Conservation (phyloP, 2,797 vertebrate genomes). For the Oryzias dopingdopingensis region DNA sequence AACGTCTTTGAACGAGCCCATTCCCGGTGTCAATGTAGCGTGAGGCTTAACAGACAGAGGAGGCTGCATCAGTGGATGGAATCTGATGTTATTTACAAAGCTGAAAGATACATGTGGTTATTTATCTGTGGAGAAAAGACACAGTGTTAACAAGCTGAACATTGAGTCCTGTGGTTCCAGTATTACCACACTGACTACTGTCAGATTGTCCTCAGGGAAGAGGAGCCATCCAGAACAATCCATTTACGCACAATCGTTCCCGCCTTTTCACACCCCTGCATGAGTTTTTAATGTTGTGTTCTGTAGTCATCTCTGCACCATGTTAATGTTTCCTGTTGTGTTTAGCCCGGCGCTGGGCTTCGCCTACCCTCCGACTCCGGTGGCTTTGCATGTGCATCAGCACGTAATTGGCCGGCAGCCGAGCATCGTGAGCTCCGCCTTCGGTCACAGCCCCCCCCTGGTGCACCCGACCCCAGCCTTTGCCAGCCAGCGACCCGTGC, state of each 20-base stretch:
- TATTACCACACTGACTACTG: constrained; percentile 68
- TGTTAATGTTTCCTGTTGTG: background rate
- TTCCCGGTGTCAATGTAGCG: too few relatives aligned
- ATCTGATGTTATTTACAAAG: constrained; percentile 35
- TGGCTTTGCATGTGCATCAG: constrained; percentile 95
- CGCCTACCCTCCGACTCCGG: constrained; percentile 92
- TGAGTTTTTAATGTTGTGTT: constrained; percentile 27
- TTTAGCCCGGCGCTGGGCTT: constrained; percentile 89
- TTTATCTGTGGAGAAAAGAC: constrained; percentile 68
- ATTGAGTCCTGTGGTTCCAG: constrained; percentile 59
- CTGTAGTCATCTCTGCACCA: background rate
- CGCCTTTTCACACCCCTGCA: constrained; percentile 20
- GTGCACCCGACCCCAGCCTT: constrained; percentile 94
- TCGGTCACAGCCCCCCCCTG: constrained; percentile 96
- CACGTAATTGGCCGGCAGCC: constrained; percentile 93
- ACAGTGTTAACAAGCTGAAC: constrained; percentile 71
- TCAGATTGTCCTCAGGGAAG: constrained; percentile 74
- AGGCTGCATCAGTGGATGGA: background rate
- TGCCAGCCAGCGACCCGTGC: constrained; percentile 89
- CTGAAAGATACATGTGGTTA: constrained; percentile 46
- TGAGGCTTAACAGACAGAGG: too few relatives aligned
- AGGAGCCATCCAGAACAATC: constrained; percentile 72
- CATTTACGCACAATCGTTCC: constrained; percentile 58
- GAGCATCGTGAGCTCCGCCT: constrained; percentile 89
- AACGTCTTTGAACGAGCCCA: too few relatives aligned